Evolutionary conservation across 1,140 invertebrate species (phyloP).

Genomic region (Drosophila eugracilis): DNA sequence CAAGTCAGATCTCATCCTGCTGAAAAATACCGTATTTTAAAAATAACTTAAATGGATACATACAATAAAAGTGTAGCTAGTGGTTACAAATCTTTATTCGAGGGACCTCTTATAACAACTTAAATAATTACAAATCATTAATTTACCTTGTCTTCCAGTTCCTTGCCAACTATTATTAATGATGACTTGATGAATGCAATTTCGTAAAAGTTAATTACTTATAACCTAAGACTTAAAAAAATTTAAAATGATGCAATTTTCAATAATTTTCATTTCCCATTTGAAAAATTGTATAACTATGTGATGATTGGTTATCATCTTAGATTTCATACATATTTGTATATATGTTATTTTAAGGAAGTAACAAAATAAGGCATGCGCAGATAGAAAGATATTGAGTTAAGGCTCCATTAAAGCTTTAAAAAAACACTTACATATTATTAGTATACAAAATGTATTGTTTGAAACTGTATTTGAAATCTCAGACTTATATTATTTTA

Average conservation of each 20-base stretch:
- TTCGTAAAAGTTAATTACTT: neutral
- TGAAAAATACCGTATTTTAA: slow-evolving; percentile 22
- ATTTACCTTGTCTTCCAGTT: neutral
- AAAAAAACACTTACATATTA: neutral
- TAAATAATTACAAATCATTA: neutral
- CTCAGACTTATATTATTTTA: no score
- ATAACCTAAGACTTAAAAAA: no score
- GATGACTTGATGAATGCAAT: neutral
- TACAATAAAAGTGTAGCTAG: no score
- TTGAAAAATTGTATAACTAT: slow-evolving; percentile 20
- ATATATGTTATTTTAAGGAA: slow-evolving; percentile 1
- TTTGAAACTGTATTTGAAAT: no score
- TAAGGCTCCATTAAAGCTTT: neutral
- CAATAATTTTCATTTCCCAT: no score
- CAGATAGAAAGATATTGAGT: slow-evolving; percentile 1
- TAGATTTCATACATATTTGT: no score
- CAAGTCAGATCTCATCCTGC: slow-evolving; percentile 16
- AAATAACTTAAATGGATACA: slow-evolving; percentile 14
- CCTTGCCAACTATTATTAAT: neutral
- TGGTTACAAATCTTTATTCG: neutral
- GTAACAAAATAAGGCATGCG: slow-evolving; percentile 8
- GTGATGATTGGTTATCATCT: no score
- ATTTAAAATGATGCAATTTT: no score
- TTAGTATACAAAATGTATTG: neutral
- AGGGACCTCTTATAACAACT: neutral